Evolutionary conservation across 2,888 invertebrate genomes (phyloP), one percentile per base, ranked within the genome.

Genomic region (Argynnis bischoffii): DNA sequence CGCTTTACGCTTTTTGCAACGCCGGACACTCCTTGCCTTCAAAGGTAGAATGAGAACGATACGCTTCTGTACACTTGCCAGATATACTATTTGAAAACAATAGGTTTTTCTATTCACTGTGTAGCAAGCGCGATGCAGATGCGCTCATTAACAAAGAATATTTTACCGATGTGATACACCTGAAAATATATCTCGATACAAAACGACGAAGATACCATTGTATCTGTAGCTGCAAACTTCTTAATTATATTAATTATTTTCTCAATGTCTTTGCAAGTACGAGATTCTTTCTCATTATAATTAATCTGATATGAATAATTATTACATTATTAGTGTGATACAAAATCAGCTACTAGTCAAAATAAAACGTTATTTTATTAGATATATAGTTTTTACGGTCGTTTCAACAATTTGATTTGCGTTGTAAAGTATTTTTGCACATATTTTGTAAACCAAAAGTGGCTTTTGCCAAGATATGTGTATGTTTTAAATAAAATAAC

Each of bases 1-100:
- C 81, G 80, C 82, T 84, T 84, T 85, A 84, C 82, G 82, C 85
- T 89, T 89, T 90, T 90, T 89, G 82, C 80, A 80, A 69, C 78
- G 75, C 74, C 82, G 81, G 85, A 86, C 83, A 81, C 79, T 83
- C 78, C 81, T 85, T 83, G 79, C 82, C 76, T 86, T 86, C 82
- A 85, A 87, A 83, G 76, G 77, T 74, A 80, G 79, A 84, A 85
- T 80, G 84, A 80, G 79, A 84, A 85, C 79, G 84, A 87, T 86
- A 84, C 82, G 79, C 78, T 75, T 73, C 79, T 86, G 84, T 88
- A 85, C 79, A 83, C 78, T 77, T 53, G 72, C 78, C 72, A 76
- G 77, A 77, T 76, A 76, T 79, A 77, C 78, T 75, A 76, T 79
- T 82, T 80, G 78, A 80, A 76, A 74, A 85, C 83, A 84, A 83